A percentile compares a stretch with the other conserved stretches of the same genome.
These are phyloP conservation scores for Monochamus alternatus DNA, from an alignment of 2,888 invertebrate species.

Conservation along the genomic window DNA sequence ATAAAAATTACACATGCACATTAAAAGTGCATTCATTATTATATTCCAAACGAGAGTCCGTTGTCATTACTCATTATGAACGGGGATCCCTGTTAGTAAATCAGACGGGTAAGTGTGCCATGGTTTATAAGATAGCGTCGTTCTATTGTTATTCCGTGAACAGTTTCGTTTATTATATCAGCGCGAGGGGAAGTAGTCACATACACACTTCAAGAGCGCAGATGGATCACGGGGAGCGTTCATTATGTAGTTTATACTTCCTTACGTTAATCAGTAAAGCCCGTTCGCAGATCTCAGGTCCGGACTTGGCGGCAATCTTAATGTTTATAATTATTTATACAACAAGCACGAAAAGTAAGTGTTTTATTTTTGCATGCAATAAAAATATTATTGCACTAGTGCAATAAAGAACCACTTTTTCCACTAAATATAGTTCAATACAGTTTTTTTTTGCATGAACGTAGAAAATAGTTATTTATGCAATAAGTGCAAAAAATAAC, in stretches of 20 bases:
- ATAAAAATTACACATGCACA: slow-evolving; percentile 53
- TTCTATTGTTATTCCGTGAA: slow-evolving; percentile 49
- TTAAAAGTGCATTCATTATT: slow-evolving; percentile 53
- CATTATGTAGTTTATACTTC: slow-evolving; percentile 18
- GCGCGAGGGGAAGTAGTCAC: slow-evolving; percentile 40
- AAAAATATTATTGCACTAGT: too few relatives aligned
- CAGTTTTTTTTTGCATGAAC: too few relatives aligned
- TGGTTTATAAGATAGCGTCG: slow-evolving; percentile 53
- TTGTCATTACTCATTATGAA: neutral
- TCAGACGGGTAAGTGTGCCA: slow-evolving; percentile 50
- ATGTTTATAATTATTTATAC: too few relatives aligned
- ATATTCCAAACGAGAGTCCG: slow-evolving; percentile 6
- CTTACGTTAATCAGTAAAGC: slow-evolving; percentile 16
- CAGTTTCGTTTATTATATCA: slow-evolving; percentile 48
- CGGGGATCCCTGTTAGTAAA: slow-evolving; percentile 31
- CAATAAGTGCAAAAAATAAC: too few relatives aligned
- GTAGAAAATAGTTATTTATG: too few relatives aligned
- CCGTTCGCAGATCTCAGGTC: too few relatives aligned
- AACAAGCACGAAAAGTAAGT: too few relatives aligned
- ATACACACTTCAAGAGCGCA: slow-evolving; percentile 44
- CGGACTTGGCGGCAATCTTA: too few relatives aligned
- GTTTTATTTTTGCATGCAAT: too few relatives aligned
- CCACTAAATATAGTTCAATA: too few relatives aligned
- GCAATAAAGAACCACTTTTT: too few relatives aligned
- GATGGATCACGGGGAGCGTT: slow-evolving; percentile 28